Evolutionary conservation across 2,113 vertebrate genomes (phyloP).

Genomic region (Propithecus coquereli): DNA sequence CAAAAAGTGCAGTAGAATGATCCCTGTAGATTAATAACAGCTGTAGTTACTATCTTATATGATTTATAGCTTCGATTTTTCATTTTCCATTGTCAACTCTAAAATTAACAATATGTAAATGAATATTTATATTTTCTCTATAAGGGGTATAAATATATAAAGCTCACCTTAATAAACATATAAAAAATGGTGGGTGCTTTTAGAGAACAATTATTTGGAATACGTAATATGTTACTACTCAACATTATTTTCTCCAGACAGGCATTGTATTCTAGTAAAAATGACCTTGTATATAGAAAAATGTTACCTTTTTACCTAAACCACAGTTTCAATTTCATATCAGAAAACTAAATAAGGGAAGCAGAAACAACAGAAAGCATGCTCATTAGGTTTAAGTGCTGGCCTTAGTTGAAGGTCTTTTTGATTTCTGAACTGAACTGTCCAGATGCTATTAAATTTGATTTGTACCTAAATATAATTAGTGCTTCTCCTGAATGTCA

Average conservation of each 20-base stretch:
- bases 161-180: background rate
- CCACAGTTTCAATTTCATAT: background rate
- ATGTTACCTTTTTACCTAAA: background rate
- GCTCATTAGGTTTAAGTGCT: background rate
- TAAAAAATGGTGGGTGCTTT: background rate
- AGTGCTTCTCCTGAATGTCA: background rate
- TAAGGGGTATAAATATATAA: background rate
- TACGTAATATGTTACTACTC: background rate
- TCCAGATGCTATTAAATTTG: background rate
- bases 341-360: background rate
- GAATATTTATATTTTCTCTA: background rate
- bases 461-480: background rate
- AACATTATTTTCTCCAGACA: background rate
- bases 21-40: background rate
- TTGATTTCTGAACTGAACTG: background rate
- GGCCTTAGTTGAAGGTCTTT: background rate
- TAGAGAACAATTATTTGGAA: background rate
- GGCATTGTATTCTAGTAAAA: background rate
- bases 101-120: background rate
- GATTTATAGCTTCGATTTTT: background rate
- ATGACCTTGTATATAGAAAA: background rate
- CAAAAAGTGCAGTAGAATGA: background rate
- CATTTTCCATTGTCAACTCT: background rate
- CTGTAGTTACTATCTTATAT: background rate
- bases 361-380: background rate